Conservation (phyloP, 2,888 invertebrate genomes). For the Agonopterix arenella region DNA sequence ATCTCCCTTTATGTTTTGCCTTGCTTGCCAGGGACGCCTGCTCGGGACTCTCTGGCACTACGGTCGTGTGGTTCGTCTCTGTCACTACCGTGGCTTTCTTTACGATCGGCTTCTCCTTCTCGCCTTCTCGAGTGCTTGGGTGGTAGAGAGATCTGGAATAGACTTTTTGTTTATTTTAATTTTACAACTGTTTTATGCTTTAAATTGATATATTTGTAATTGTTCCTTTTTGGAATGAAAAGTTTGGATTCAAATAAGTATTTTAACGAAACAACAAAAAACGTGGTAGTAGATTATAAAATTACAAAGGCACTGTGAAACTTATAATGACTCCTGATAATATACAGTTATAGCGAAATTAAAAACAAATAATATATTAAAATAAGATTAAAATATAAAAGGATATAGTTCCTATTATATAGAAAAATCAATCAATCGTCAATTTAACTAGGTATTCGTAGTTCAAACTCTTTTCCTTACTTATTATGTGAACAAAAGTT, state of each 20-base stretch:
- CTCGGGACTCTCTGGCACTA: constrained; percentile 24
- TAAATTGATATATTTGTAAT: too few relatives aligned
- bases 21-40: constrained; percentile 24
- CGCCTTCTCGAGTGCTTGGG: constrained; percentile 44
- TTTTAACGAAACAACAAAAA: neutral
- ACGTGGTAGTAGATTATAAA: neutral
- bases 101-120: constrained; percentile 35
- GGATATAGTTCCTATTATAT: too few relatives aligned
- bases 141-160: constrained; percentile 73
- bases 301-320: too few relatives aligned
- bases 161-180: constrained; percentile 49
- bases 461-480: too few relatives aligned
- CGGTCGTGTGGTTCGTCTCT: constrained; percentile 21
- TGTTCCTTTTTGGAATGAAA: neutral
- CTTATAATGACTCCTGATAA: too few relatives aligned
- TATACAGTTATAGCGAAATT: too few relatives aligned
- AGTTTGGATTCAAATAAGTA: neutral
- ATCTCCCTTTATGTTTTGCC: constrained; percentile 54
- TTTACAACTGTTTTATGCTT: constrained; percentile 32
- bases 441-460: too few relatives aligned
- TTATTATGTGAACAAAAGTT: too few relatives aligned
- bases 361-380: too few relatives aligned
- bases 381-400: too few relatives aligned
- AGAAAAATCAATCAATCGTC: too few relatives aligned
- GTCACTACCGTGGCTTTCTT: constrained; percentile 31